Evolutionary conservation across 1,140 invertebrate species (phyloP).

Genomic region (Dermatophagoides farinae): DNA sequence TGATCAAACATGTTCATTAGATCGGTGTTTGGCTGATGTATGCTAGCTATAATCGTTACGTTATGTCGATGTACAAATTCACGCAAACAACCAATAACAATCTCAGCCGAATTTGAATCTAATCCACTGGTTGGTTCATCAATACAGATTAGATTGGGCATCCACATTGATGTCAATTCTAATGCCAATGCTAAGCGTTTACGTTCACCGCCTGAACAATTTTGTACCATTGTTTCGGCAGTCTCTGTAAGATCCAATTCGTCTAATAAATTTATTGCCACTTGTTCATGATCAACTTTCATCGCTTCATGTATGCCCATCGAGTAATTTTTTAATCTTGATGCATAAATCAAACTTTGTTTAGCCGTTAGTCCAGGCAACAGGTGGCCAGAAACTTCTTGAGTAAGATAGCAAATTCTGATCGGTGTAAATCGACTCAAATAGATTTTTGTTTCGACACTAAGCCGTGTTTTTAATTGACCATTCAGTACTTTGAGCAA

Average conservation of each 20-base stretch:
- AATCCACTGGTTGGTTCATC: constrained; percentile 62
- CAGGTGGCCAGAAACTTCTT: constrained; percentile 40
- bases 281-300: background rate
- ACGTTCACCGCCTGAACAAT: constrained; percentile 74
- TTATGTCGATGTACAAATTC: background rate
- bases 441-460: background rate
- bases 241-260: background rate
- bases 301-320: background rate
- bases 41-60: constrained; percentile 6
- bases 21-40: constrained; percentile 7
- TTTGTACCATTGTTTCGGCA: constrained; percentile 44
- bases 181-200: constrained; percentile 82
- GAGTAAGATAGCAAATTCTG: background rate
- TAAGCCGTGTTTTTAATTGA: background rate
- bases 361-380: constrained; percentile 61
- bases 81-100: constrained; percentile 34
- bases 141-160: constrained; percentile 88
- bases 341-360: constrained; percentile 76
- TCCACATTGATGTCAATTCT: constrained; percentile 59
- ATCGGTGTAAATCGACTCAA: background rate
- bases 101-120: constrained; percentile 23
- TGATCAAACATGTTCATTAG: constrained; percentile 7
- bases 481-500: constrained; percentile 20
- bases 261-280: background rate
- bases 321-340: constrained; percentile 48